A percentile compares a stretch with the other conserved stretches of the same genome.
These are phyloP conservation scores for Ophioninae sp. DNA, from an alignment of 2,888 invertebrate species.

Conservation along the genomic window DNA sequence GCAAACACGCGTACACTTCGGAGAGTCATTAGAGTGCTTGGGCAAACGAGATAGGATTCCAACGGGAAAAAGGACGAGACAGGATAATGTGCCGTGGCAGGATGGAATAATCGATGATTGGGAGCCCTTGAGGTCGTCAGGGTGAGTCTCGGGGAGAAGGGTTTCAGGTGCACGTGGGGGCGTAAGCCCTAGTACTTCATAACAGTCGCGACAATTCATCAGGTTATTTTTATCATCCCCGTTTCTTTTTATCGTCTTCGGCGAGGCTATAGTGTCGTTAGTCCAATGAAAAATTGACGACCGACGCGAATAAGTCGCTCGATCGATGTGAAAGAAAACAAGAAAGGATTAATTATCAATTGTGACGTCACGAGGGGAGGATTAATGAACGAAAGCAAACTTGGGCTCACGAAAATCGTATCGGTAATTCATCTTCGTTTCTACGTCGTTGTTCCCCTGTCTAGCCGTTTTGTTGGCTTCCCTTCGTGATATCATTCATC, in stretches of 20 bases:
- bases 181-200: conserved; percentile 15
- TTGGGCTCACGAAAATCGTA: background rate
- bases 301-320: background rate
- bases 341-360: background rate
- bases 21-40: background rate
- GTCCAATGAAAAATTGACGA: conserved; percentile 13
- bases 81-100: conserved; percentile 1
- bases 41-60: conserved; percentile 18
- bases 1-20: background rate
- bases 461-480: background rate
- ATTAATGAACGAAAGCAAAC: background rate
- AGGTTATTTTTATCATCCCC: conserved; percentile 24
- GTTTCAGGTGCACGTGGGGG: background rate
- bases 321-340: conserved; percentile 14
- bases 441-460: background rate
- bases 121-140: conserved; percentile 30
- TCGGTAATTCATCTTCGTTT: background rate
- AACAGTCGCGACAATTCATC: conserved; percentile 13
- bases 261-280: conserved; percentile 24
- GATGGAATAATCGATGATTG: conserved; percentile 43
- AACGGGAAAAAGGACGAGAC: conserved; percentile 19
- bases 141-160: no score
- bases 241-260: background rate
- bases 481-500: no score
- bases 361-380: background rate